Conservation (phyloP, 2,113 vertebrate species). For the Epinephelus cyanopodus region DNA sequence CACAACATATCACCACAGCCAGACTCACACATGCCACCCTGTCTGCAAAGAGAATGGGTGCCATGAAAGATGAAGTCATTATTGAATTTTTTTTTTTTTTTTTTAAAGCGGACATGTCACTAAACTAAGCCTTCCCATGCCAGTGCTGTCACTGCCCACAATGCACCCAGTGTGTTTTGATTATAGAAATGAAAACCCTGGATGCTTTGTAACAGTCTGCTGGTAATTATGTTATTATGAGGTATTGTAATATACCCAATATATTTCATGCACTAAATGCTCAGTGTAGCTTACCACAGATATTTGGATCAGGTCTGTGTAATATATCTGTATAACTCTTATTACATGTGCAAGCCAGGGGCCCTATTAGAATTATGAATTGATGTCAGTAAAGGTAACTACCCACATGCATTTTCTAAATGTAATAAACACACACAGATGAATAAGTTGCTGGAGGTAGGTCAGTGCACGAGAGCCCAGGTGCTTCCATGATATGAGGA, state of each 20-base stretch:
- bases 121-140: conserved; percentile 17
- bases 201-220: not conserved
- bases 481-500: conserved; percentile 51
- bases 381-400: not conserved
- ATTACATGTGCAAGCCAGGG: not conserved
- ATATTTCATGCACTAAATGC: not conserved
- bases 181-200: conserved; percentile 14
- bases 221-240: not conserved
- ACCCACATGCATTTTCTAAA: not conserved
- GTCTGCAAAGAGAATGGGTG: conserved; percentile 43
- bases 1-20: conserved; percentile 59
- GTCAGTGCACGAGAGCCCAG: conserved; percentile 56
- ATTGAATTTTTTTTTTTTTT: conserved; percentile 6
- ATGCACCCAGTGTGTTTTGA: conserved; percentile 1
- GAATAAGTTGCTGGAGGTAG: conserved; percentile 24
- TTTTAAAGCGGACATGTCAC: conserved; percentile 13
- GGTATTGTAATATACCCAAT: not conserved
- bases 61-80: conserved; percentile 46
- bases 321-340: not conserved
- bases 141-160: conserved; percentile 26
- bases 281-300: not conserved
- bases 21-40: conserved; percentile 45
- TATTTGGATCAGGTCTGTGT: conserved; percentile 4
- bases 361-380: not conserved
- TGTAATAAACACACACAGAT: conserved; percentile 1